Evolutionary conservation across 2,797 vertebrate species (phyloP).

Genomic region (Protonibea diacanthus): DNA sequence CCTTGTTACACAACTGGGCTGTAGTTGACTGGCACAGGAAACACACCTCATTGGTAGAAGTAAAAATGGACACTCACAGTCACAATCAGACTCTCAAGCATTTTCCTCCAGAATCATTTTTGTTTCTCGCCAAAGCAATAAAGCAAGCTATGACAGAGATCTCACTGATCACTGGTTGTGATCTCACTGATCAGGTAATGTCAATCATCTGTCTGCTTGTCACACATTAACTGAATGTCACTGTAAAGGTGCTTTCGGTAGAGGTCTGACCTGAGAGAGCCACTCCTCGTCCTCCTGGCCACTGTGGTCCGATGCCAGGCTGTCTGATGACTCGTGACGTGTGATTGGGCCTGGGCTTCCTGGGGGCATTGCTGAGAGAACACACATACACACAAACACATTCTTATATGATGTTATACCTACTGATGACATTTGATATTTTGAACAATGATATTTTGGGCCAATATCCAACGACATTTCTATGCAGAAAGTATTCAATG

Average conservation of each 20-base stretch:
- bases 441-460: neutral
- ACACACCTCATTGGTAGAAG: too few relatives aligned
- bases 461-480: neutral
- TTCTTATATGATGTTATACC: neutral
- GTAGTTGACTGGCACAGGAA: too few relatives aligned
- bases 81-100: neutral
- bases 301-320: slow-evolving; percentile 94
- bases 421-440: slow-evolving; percentile 1
- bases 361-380: slow-evolving; percentile 88
- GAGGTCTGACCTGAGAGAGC: slow-evolving; percentile 95
- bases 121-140: neutral
- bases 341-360: slow-evolving; percentile 94
- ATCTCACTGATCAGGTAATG: neutral
- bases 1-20: neutral
- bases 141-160: neutral
- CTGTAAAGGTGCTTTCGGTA: neutral
- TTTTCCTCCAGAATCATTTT: neutral
- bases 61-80: too few relatives aligned
- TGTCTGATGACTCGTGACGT: slow-evolving; percentile 95
- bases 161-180: neutral
- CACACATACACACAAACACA: slow-evolving; percentile 12
- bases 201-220: neutral
- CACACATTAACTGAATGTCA: neutral
- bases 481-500: neutral
- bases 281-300: slow-evolving; percentile 97